phyloP scores from a whole-genome alignment of 2,888 invertebrate genomes.

The Lycaena phlaeas region DNA sequence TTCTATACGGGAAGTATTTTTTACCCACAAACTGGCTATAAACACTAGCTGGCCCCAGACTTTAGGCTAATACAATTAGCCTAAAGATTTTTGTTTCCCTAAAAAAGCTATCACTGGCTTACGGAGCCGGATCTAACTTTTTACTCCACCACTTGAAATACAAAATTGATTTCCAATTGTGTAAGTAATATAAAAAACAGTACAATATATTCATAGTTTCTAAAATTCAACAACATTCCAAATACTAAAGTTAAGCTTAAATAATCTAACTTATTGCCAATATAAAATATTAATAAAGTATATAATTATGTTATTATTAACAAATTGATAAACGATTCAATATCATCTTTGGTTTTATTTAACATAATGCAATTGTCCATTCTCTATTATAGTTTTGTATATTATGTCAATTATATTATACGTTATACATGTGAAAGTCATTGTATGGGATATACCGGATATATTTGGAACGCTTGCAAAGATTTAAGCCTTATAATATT shows the following conservation, averaged over 20 bases:
- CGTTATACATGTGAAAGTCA: not conserved
- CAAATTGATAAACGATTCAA: slow-evolving; percentile 32
- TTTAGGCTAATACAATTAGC: too few relatives aligned
- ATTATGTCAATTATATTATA: too few relatives aligned
- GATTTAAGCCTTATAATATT: too few relatives aligned
- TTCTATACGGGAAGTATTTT: too few relatives aligned
- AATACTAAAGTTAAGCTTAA: too few relatives aligned
- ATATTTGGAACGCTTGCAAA: too few relatives aligned
- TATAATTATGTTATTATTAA: slow-evolving; percentile 17
- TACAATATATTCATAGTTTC: slow-evolving; percentile 23
- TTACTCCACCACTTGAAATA: too few relatives aligned
- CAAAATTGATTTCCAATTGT: slow-evolving; percentile 13
- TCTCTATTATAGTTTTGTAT: slow-evolving; percentile 17
- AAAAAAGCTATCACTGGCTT: slow-evolving; percentile 11
- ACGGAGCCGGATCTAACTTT: too few relatives aligned
- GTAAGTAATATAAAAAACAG: slow-evolving; percentile 21
- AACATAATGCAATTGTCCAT: slow-evolving; percentile 32
- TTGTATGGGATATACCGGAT: too few relatives aligned
- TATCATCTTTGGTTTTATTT: slow-evolving; percentile 63
- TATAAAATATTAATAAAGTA: slow-evolving; percentile 6
- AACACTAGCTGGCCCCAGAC: too few relatives aligned
- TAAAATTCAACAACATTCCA: slow-evolving; percentile 19
- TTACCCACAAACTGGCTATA: slow-evolving; percentile 13
- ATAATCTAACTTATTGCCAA: not conserved
- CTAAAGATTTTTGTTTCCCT: slow-evolving; percentile 21